phyloP scores from a whole-genome alignment of 1,140 invertebrate genomes.

The Vollenhovia emeryi region DNA sequence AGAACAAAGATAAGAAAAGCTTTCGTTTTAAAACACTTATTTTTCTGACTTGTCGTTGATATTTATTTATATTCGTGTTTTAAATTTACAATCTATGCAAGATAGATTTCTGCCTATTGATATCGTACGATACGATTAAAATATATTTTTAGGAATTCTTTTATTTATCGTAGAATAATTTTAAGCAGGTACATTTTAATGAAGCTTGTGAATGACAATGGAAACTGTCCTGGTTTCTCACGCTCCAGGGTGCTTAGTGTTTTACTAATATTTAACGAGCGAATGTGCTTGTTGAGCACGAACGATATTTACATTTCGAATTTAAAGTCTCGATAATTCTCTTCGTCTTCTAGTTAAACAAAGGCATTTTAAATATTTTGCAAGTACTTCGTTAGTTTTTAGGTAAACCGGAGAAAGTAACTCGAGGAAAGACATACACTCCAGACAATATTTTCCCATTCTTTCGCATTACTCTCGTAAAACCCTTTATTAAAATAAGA shows the following conservation, averaged over 20 bases:
- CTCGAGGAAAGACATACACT: neutral
- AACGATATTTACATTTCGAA: conserved; percentile 48
- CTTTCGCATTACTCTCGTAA: neutral
- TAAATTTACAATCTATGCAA: neutral
- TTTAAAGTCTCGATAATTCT: conserved; percentile 44
- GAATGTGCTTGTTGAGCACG: conserved; percentile 10
- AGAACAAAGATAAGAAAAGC: neutral
- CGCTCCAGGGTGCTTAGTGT: conserved; percentile 17
- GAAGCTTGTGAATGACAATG: neutral
- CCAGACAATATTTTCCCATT: neutral
- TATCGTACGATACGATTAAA: neutral
- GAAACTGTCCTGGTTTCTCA: conserved; percentile 58
- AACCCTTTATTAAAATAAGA: neutral
- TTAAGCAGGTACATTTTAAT: conserved; percentile 46
- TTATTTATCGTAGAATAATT: neutral
- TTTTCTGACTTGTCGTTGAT: neutral
- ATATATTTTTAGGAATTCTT: neutral
- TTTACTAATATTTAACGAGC: conserved; percentile 66
- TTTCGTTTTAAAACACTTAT: neutral
- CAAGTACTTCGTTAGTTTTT: conserved; percentile 13
- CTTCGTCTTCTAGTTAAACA: conserved; percentile 13
- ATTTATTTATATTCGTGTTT: neutral
- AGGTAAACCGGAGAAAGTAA: neutral
- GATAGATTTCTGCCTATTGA: neutral
- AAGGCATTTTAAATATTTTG: conserved; percentile 29